These are phyloP conservation scores for Venustoraphidia nigricollis DNA, from an alignment of 2,888 invertebrate species.

Conservation along the genomic window DNA sequence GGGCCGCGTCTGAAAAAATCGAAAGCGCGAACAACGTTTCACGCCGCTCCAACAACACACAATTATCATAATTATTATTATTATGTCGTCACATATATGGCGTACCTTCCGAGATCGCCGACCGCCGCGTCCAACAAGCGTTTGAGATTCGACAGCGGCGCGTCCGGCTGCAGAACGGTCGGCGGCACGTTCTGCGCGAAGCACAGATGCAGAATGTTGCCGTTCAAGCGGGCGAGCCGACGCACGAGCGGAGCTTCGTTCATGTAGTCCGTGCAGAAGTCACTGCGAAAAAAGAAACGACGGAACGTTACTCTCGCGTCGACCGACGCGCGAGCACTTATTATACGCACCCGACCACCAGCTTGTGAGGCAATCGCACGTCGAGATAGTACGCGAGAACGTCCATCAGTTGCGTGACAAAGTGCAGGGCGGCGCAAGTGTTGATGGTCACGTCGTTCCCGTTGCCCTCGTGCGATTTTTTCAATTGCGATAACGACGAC, in stretches of 20 bases:
- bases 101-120: conserved; percentile 58
- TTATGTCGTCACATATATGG: no score
- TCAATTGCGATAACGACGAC: no score
- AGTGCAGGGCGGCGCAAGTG: conserved; percentile 67
- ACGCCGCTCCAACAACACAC: no score
- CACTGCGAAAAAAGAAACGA: conserved; percentile 45
- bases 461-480: no score
- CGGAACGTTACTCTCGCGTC: no score
- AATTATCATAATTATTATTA: no score
- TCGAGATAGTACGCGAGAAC: conserved; percentile 73
- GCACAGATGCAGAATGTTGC: conserved; percentile 64
- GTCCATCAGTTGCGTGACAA: conserved; percentile 71
- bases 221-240: conserved; percentile 62
- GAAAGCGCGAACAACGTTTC: background rate
- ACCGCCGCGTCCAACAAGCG: conserved; percentile 48
- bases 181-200: conserved; percentile 58
- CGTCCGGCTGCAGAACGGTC: conserved; percentile 43
- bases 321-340: no score
- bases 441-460: conserved; percentile 31
- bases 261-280: conserved; percentile 55
- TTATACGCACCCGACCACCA: conserved; percentile 49
- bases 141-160: conserved; percentile 57
- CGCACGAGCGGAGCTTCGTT: conserved; percentile 55
- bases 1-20: conserved; percentile 38
- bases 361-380: conserved; percentile 60